Evolutionary conservation across 1,140 invertebrate genomes (phyloP).

Genomic region (Colletes latitarsis): DNA sequence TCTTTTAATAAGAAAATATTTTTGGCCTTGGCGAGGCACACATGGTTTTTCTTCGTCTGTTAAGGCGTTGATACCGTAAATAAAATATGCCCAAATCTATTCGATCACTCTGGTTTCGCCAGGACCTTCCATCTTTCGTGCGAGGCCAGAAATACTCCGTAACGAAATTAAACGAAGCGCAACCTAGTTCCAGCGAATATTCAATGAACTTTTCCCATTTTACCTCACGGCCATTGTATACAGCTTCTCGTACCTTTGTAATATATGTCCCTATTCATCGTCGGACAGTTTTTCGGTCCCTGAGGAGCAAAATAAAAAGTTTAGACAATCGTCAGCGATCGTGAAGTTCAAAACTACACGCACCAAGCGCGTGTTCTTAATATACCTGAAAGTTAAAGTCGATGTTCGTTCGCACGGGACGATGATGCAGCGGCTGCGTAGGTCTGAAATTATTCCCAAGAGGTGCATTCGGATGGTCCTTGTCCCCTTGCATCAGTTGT

Average conservation of each 20-base stretch:
- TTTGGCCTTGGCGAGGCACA: no score
- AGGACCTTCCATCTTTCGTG: neutral
- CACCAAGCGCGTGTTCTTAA: no score
- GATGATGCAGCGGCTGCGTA: constrained; percentile 92
- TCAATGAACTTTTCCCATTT: constrained; percentile 46
- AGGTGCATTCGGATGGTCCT: constrained; percentile 91
- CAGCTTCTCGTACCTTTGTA: constrained; percentile 86
- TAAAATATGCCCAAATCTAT: neutral
- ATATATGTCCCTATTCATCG: constrained; percentile 93
- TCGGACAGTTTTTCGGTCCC: constrained; percentile 90
- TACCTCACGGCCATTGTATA: constrained; percentile 5
- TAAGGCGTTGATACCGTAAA: neutral
- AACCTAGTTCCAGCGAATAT: constrained; percentile 17
- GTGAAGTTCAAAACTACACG: constrained; percentile 11
- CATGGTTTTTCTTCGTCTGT: no score
- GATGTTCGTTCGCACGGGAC: constrained; percentile 96
- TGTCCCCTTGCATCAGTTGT: constrained; percentile 93
- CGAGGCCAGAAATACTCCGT: constrained; percentile 4
- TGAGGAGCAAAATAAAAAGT: constrained; percentile 82
- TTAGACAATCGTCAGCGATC: constrained; percentile 23
- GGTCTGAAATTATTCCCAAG: constrained; percentile 97
- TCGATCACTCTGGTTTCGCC: neutral
- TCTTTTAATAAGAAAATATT: no score
- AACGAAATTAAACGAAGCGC: neutral
- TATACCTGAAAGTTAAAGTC: constrained; percentile 90